Base-by-base conservation (phyloP, 2,888 invertebrate genomes). In the Lomographa bimaculata region DNA sequence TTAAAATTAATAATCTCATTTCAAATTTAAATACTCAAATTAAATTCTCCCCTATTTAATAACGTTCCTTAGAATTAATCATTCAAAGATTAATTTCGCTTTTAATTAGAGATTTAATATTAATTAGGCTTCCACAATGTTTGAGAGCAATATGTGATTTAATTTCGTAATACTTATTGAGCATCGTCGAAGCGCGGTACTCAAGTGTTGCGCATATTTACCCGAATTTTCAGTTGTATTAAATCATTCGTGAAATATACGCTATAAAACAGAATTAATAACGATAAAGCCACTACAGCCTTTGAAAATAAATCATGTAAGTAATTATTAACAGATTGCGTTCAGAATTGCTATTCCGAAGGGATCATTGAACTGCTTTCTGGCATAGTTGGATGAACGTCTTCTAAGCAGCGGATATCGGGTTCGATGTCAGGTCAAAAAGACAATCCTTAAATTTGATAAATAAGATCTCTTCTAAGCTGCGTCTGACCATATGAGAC, bases 171-270 rank as follows among this genome's bases (percentile, higher is more conserved):
- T 71, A 78, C 4, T 14, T 2, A n/a, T 70, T 65, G 64, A 65
- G 53, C 54, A 44, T 44, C 46, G 46, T 60, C 47, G 57, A 57
- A 57, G 62, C 51, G 61, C 54, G 36, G 27, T 24, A 44, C 50
- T 70, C 48, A 53, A 72, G 70, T 60, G 65, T 45, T 74, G 28
- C 43, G 59, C 63, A 69, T 65, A 71, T 71, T 73, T 73, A 62
- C 48, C 36, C 47, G 47, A 55, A 60, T 57, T 57, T 61, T 60
- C 53, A 7, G 14, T 26, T 7, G 28, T 16, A 23, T 35, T 32
- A 30, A 34, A 41, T 25, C 14, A 39, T 46, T 50, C 43, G 46
- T 32, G 41, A 49, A 47, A 48, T 57, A 48, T 50, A 7, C 2
- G 2, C 18, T 8, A 18, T 26, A 16, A 46, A 46, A 45, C 46